These are phyloP conservation scores for Phenganax marumi DNA, from an alignment of 92 coral and sea anemone species.

Conservation along the genomic window DNA sequence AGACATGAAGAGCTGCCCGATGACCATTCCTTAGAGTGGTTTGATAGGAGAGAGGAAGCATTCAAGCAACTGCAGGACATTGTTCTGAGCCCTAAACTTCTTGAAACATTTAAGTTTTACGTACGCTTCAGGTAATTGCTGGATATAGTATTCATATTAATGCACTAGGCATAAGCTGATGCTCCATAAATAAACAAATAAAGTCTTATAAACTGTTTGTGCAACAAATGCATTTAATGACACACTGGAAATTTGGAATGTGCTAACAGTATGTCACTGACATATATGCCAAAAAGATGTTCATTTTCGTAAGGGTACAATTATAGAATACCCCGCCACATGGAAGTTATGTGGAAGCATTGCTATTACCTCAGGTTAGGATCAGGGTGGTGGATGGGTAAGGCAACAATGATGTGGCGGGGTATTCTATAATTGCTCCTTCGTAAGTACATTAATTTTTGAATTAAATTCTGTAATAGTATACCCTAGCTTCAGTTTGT, in stretches of 20 bases:
- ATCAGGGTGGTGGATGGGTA: no score
- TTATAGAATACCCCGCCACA: no score
- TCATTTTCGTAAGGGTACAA: slow-evolving; percentile 39
- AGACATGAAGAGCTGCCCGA: neutral
- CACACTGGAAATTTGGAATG: slow-evolving; percentile 49
- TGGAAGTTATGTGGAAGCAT: no score
- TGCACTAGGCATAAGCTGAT: no score
- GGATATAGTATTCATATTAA: no score
- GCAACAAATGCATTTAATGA: neutral
- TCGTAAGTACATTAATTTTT: slow-evolving; percentile 4
- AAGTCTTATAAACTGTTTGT: no score
- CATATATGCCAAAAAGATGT: slow-evolving; percentile 49
- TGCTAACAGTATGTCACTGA: slow-evolving; percentile 40
- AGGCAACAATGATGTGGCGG: no score
- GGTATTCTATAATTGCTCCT: no score
- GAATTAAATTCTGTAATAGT: no score
- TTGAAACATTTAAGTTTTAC: slow-evolving; percentile 37
- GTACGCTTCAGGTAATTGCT: slow-evolving; percentile 30
- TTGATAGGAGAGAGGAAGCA: slow-evolving; percentile 30
- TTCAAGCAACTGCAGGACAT: slow-evolving; percentile 34
- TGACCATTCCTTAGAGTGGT: slow-evolving; percentile 11
- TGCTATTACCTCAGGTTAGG: no score
- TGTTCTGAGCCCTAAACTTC: slow-evolving; percentile 14
- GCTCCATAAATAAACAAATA: no score
- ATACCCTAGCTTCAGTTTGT: no score